Base-by-base conservation (phyloP, 2,888 invertebrate genomes). In the Nomada goodeniana region DNA sequence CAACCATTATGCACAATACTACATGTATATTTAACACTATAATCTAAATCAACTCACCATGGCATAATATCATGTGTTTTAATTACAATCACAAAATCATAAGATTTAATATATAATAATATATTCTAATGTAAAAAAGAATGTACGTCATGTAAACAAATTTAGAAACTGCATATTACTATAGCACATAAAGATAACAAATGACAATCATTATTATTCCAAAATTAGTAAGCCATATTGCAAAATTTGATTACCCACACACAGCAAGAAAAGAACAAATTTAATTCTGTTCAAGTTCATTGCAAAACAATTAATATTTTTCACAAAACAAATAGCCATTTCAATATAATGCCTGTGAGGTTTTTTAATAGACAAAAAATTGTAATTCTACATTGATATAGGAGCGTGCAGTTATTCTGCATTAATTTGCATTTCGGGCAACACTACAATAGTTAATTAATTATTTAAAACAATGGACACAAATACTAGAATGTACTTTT, bases 31-130 rank as follows among this genome's bases (percentile, higher is more conserved):
- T 26, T 4, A 53, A 47, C 4, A 11, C 11, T 11, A 65, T n/a
- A 50, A 57, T 61, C 68, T 65, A 44, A 26, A 76, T 71, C 18
- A 76, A 89, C 91, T 91, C 84, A 91, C 91, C 91, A 91, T 71
- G 90, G 86, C 91, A 91, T 91, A 61, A 81, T 84, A 84, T 77
- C 61, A 77, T 44, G 13, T 57, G 3, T 26, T 4, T 29, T 20
- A 71, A 18, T 64, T 50, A 63, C 3, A 60, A 71, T 69, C 64
- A 36, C 13, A 59, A 57, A 64, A 61, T 74, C 71, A 55, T 57
- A 73, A 50, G 42, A 52, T 80, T 61, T 50, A 47, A 61, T 15
- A 70, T 59, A 36, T n/a, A 67, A 60, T 1, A n/a, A 53, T 64
- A 53, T 23, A 76, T 26, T 53, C 7, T 13, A 29, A 29, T 26